Base-by-base conservation (phyloP, 2,113 vertebrate genomes). In the Glaucomys volans region DNA sequence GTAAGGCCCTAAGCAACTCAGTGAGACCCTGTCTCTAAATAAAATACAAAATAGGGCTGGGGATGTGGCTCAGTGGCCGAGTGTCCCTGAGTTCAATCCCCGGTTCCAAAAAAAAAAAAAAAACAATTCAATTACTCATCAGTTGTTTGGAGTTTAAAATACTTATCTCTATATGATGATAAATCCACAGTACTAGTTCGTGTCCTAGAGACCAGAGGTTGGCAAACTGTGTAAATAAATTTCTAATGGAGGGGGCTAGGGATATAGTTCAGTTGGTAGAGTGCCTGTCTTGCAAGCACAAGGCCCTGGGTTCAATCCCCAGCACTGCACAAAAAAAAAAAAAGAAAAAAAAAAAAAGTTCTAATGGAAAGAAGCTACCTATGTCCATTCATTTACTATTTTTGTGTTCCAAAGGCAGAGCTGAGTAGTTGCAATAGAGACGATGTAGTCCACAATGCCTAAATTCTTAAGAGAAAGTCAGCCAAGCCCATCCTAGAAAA, bases 101-200 rank as follows among this genome's bases (percentile, higher is more conserved):
- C n/a, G n/a, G n/a, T n/a, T n/a, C n/a, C n/a, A n/a, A n/a, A n/a
- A n/a, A n/a, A n/a, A n/a, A n/a, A n/a, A 57, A 95, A 91, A 93
- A 81, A 91, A 75, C 26, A 95, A 79, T 81, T 85, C 26, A 79
- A 84, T 81, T 96, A 5, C 35, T 40, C 80, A 42, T 95, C 57
- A 64, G 57, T 35, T 87, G 11, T 87, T 85, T 67, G 47, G 40
- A 96, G 32, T 6, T 66, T 90, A 40, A 87, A 94, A 94, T 42
- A 84, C 22, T 37, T 71, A 77, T 44, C 35, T 90, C 32, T 28
- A 64, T 16, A 67, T 35, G 11, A 90, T 84, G 89, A 94, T 93
- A 90, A 96, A 89, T 62, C 72, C 28, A 26, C 62, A 90, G 89
- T n/a, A 83, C n/a, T 52, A 93, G 44, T 57, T 90, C 81, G 81